These are phyloP conservation scores for Micropterix aruncella DNA, from an alignment of 2,888 invertebrate species.

Conservation along the genomic window DNA sequence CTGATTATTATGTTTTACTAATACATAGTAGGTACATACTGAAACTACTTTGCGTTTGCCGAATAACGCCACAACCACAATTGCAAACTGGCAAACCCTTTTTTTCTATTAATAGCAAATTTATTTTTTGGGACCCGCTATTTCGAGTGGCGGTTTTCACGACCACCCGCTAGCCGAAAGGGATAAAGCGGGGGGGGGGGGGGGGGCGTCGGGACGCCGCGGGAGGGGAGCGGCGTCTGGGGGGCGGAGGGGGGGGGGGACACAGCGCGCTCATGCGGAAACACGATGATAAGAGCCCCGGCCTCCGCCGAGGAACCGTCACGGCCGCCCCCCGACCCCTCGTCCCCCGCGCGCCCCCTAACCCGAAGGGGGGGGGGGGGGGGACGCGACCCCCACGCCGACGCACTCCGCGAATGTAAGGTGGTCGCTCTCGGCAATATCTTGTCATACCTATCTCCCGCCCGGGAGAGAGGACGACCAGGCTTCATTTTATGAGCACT, in stretches of 20 bases:
- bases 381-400: background rate
- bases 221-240: background rate
- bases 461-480: constrained; percentile 1
- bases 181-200: background rate
- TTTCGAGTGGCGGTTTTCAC: background rate
- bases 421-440: background rate
- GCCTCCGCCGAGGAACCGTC: constrained; percentile 23
- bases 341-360: constrained; percentile 6
- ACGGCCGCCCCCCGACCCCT: constrained; percentile 25
- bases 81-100: too few species aligned
- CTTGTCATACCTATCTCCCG: background rate
- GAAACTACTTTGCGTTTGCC: too few species aligned
- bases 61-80: too few species aligned
- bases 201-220: background rate
- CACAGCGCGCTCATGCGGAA: constrained; percentile 20
- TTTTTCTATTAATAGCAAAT: too few species aligned
- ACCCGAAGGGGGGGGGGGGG: too few species aligned
- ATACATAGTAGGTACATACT: too few species aligned
- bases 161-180: background rate
- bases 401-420: background rate
- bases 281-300: constrained; percentile 15
- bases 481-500: background rate
- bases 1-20: too few species aligned
- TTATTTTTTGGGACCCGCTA: too few species aligned
- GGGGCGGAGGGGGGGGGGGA: constrained; percentile 20